Evolutionary conservation across 1,140 invertebrate genomes (phyloP).

Genomic region (Colletes gigas): DNA sequence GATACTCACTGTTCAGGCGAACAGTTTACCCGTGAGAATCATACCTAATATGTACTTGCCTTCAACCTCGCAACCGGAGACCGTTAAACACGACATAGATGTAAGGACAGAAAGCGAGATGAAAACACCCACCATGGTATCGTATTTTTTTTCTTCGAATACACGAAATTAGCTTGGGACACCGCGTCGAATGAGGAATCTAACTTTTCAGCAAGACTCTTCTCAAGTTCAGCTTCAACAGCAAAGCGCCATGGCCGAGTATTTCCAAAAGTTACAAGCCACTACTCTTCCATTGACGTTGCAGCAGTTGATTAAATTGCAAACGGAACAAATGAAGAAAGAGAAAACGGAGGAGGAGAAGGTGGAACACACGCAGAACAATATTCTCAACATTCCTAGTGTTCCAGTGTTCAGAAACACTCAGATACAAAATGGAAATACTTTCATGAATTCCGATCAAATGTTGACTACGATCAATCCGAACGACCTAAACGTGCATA

Average conservation of each 20-base stretch:
- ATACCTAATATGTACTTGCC: conserved; percentile 74
- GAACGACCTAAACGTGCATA: conserved; percentile 71
- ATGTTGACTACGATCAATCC: conserved; percentile 73
- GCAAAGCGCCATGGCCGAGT: conserved; percentile 77
- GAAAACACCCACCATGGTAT: conserved; percentile 44
- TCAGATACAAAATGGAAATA: conserved; percentile 72
- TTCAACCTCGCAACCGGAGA: conserved; percentile 65
- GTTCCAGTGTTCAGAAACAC: conserved; percentile 75
- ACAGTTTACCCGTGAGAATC: conserved; percentile 73
- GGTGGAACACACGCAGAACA: conserved; percentile 74
- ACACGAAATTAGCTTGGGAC: background rate
- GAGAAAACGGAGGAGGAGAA: conserved; percentile 74
- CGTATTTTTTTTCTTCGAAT: background rate
- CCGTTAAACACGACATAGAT: conserved; percentile 64
- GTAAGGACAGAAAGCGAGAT: conserved; percentile 56
- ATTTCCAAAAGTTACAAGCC: conserved; percentile 78
- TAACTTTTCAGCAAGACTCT: conserved; percentile 53
- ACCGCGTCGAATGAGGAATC: background rate
- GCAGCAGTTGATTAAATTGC: conserved; percentile 78
- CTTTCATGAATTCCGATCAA: conserved; percentile 71
- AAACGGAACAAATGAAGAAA: conserved; percentile 75
- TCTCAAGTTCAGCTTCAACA: conserved; percentile 71
- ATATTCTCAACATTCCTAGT: conserved; percentile 79
- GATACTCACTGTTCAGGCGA: conserved; percentile 72
- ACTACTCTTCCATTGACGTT: conserved; percentile 75